Percentiles rank a stretch among this genome's conserved stretches.
phyloP scores from a whole-genome alignment of 35 echinoderm and acorn worm genomes.

The Anneissia japonica region DNA sequence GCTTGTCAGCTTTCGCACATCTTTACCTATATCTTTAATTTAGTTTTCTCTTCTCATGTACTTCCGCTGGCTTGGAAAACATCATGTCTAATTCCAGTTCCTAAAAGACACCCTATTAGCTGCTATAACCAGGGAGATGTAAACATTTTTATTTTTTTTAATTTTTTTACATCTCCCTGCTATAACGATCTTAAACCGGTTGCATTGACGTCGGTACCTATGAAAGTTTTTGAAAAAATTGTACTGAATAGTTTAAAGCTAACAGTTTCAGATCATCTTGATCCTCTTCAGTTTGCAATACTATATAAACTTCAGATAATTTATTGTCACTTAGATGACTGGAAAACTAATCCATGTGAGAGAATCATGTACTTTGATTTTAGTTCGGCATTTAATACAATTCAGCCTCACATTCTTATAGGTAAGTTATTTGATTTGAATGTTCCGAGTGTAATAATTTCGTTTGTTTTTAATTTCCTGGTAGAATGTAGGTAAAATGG shows the following conservation, averaged over 20 bases:
- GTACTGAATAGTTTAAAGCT: conserved; percentile 28
- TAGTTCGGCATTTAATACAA: conserved; percentile 34
- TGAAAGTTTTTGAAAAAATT: conserved; percentile 40
- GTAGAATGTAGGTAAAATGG: too few species aligned
- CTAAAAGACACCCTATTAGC: neutral
- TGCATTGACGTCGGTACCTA: conserved; percentile 43
- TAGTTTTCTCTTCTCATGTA: neutral
- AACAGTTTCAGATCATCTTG: neutral
- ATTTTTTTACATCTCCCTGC: too few species aligned
- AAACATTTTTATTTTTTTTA: too few species aligned
- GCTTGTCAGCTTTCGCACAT: neutral
- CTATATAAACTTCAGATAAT: conserved; percentile 1
- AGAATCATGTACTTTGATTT: conserved; percentile 35
- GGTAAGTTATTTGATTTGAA: neutral
- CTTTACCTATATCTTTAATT: neutral
- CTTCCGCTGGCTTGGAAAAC: neutral
- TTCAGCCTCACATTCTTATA: conserved; percentile 9
- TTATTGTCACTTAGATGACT: conserved; percentile 27
- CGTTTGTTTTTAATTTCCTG: conserved; percentile 8
- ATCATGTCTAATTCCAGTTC: neutral
- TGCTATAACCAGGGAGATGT: too few species aligned
- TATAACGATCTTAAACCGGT: conserved; percentile 58
- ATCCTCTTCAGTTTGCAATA: conserved; percentile 35
- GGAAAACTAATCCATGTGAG: neutral
- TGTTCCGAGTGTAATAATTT: neutral